phyloP scores from a whole-genome alignment of 2,888 invertebrate species.

The Cerceris rybyensis region DNA sequence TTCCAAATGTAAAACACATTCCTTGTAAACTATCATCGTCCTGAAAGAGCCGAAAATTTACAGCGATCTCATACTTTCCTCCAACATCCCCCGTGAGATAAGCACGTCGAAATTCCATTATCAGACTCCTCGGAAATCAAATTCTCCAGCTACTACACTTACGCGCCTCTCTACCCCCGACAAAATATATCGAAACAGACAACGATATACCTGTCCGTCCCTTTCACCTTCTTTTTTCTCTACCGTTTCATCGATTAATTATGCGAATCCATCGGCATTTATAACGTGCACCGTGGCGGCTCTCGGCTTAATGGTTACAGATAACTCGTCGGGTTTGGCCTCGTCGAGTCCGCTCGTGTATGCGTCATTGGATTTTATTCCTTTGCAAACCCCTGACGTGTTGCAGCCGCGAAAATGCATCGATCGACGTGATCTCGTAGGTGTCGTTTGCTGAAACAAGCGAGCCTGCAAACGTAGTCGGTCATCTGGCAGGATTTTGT shows the following conservation, averaged over 20 bases:
- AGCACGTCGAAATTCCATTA: no score
- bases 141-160: not conserved
- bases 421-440: not conserved
- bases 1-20: no score
- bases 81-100: no score
- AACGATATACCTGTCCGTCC: not conserved
- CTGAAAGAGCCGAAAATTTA: no score
- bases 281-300: constrained; percentile 37
- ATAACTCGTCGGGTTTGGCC: constrained; percentile 36
- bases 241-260: constrained; percentile 41
- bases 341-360: constrained; percentile 30
- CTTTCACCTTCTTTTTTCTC: constrained; percentile 1
- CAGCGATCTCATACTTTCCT: no score
- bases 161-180: no score
- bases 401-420: not conserved
- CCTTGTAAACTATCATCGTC: no score
- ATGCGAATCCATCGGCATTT: constrained; percentile 42
- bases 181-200: not conserved
- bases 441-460: not conserved
- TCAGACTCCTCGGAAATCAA: no score
- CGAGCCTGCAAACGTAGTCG: not conserved
- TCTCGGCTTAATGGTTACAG: constrained; percentile 44
- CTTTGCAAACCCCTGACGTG: not conserved
- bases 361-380: constrained; percentile 35
- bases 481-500: not conserved